Evolutionary conservation across 2,113 vertebrate species (phyloP).

Genomic region (Triplophysa dalaica): DNA sequence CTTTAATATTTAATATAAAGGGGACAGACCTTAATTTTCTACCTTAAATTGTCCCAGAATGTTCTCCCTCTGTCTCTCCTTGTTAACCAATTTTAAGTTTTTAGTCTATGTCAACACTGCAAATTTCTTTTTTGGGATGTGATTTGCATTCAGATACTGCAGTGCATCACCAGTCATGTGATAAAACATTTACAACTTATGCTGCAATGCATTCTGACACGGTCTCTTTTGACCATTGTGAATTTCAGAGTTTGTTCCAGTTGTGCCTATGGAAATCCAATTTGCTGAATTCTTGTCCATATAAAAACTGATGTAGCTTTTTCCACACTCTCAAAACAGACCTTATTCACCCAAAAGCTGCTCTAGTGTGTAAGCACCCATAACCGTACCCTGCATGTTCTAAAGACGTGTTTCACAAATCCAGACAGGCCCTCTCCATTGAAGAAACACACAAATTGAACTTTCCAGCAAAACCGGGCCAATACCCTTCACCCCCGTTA

Average conservation of each 20-base stretch:
- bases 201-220: too few species aligned
- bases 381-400: constrained; percentile 11
- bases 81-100: not conserved
- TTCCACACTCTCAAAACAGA: too few species aligned
- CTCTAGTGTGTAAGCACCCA: not conserved
- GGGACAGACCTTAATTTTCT: too few species aligned
- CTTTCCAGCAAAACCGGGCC: constrained; percentile 21
- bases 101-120: not conserved
- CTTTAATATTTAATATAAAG: too few species aligned
- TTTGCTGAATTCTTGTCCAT: too few species aligned
- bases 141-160: too few species aligned
- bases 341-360: not conserved
- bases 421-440: constrained; percentile 1
- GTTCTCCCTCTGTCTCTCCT: not conserved
- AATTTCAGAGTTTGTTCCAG: too few species aligned
- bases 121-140: too few species aligned
- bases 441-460: constrained; percentile 6
- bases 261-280: not conserved
- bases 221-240: too few species aligned
- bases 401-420: not conserved
- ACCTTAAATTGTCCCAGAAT: not conserved
- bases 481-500: not conserved
- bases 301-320: too few species aligned
- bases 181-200: too few species aligned
- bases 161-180: too few species aligned